A percentile compares a stretch with the other conserved stretches of the same genome.
Evolutionary conservation across 2,888 invertebrate genomes (phyloP).

Genomic region (Hyposoter didymator): DNA sequence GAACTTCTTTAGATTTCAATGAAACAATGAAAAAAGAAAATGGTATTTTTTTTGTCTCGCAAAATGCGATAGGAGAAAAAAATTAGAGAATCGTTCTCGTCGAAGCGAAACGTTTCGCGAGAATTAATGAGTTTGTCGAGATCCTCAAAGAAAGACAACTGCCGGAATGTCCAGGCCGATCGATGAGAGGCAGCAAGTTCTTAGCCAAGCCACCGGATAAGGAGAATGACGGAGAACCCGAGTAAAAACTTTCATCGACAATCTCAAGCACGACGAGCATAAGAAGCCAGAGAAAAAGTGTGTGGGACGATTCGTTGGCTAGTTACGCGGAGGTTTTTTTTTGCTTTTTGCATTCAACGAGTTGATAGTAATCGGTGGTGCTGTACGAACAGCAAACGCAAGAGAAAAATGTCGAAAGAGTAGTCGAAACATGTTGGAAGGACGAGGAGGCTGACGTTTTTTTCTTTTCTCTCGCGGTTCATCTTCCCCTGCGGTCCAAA

Average conservation of each 20-base stretch:
- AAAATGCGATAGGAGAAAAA: not conserved
- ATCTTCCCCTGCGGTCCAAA: slow-evolving; percentile 6
- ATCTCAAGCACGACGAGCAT: not conserved
- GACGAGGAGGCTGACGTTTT: not conserved
- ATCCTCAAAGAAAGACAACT: not conserved
- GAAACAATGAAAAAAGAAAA: not conserved
- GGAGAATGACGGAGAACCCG: not conserved
- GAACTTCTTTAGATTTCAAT: not conserved
- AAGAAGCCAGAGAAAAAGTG: not conserved
- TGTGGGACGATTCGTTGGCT: not conserved
- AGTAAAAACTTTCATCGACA: slow-evolving; percentile 27
- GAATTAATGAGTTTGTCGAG: not conserved
- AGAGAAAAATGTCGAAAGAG: not conserved
- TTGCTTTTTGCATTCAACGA: not conserved
- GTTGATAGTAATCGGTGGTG: slow-evolving; percentile 5
- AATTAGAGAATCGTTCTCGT: not conserved
- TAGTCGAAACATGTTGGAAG: slow-evolving; percentile 11
- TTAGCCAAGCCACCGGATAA: not conserved
- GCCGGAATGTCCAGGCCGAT: not conserved
- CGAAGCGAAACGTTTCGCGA: not conserved
- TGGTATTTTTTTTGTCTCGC: not conserved
- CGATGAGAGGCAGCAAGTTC: not conserved
- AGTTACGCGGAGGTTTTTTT: not conserved
- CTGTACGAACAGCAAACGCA: not conserved
- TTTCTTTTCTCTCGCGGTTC: not conserved